Conservation (phyloP, 2,888 invertebrate species). For the Troilus luridus region DNA sequence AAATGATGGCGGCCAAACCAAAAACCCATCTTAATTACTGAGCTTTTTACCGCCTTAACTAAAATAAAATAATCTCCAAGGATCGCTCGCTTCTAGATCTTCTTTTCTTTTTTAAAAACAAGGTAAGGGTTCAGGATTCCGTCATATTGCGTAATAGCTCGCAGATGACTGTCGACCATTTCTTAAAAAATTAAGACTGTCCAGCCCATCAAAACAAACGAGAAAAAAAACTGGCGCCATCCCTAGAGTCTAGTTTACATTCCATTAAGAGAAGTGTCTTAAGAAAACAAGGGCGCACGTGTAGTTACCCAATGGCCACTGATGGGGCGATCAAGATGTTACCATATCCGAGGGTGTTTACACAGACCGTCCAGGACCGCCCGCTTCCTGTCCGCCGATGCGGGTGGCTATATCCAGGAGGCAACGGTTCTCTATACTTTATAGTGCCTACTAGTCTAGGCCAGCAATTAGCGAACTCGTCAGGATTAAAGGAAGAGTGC, state of each 20-base stretch:
- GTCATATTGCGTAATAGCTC: constrained; percentile 18
- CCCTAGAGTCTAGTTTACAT: constrained; percentile 24
- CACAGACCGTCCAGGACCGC: not conserved
- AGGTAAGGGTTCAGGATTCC: not conserved
- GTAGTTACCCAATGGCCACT: constrained; percentile 27
- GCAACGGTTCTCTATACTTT: constrained; percentile 30
- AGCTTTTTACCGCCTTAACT: no score
- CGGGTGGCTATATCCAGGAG: not conserved
- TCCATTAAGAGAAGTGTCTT: constrained; percentile 16
- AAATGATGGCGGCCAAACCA: no score
- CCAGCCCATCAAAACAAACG: constrained; percentile 29
- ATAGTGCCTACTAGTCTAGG: not conserved
- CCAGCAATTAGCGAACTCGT: not conserved
- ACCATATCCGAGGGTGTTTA: constrained; percentile 11
- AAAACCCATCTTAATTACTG: no score
- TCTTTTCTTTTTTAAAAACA: no score
- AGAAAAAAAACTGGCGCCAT: constrained; percentile 27
- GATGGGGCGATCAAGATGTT: constrained; percentile 40
- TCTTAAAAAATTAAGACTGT: constrained; percentile 25
- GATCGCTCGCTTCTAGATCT: no score
- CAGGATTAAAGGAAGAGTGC: not conserved
- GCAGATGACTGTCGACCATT: not conserved
- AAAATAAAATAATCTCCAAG: no score
- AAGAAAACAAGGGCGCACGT: constrained; percentile 45
- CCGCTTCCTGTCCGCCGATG: not conserved